Base-by-base conservation (phyloP, 2,113 vertebrate species). In the Lanius ludovicianus region DNA sequence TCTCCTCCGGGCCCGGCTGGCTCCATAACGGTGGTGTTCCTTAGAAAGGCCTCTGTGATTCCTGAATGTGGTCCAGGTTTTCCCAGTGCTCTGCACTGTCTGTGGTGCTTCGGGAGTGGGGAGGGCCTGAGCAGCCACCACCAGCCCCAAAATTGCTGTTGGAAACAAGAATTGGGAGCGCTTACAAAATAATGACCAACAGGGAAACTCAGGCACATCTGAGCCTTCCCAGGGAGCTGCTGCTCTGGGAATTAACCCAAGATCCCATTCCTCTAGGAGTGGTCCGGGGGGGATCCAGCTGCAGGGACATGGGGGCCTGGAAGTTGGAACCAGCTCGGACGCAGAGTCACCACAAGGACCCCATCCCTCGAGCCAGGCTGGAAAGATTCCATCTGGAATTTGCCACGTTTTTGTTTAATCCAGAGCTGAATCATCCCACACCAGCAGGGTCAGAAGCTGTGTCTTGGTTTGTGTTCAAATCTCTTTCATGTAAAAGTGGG, bases 241-340 rank as follows among this genome's bases (percentile, higher is more conserved):
- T 37, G 82, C 63, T 87, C 74, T 20, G 21, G 62, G 52, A 77
- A 33, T 33, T 9, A 8, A 28, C 6, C 15, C 10, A 19, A 15
- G 4, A 59, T 55, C 19, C 2, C 0, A 0, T 33, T 63, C 22
- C 47, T 52, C 17, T 35, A 30, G 5, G 63, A 86, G 31, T 0
- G 3, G 0, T 47, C 8, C 15, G 10, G 28, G 6, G 9, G 5
- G 42, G 41, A 13, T 62, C 21, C 31, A 4, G 46, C 20, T 15
- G 30, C 15, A 9, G 10, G 46, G 68, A 30, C 5, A 0, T 1
- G 21, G 74, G 11, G 6, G 24, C 4, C 39, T 69, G 71, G 53
- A 52, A 39, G 25, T 8, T 5, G 3, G 53, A 67, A 50, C 22
- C 28, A 22, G 28, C 79, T 75, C 13, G 4, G 55, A 21, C 7